Evolutionary conservation across 2,797 vertebrate genomes (phyloP).

Genomic region (Vireo griseus): DNA sequence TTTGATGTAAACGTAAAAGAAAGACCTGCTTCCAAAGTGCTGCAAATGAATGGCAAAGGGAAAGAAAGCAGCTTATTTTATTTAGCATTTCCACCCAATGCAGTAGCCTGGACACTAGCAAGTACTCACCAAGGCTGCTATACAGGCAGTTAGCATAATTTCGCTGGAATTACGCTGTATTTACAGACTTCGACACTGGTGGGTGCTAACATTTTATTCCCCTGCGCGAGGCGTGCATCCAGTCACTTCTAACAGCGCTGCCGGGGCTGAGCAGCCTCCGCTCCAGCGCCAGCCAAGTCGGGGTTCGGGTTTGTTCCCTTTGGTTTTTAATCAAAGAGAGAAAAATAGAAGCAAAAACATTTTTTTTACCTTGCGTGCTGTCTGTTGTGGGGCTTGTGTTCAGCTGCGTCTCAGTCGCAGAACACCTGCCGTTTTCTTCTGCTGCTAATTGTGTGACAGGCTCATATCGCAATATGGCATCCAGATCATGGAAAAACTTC

Average conservation of each 20-base stretch:
- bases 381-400: slow-evolving; percentile 53
- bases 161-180: slow-evolving; percentile 44
- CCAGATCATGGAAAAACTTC: slow-evolving; percentile 78
- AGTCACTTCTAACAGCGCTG: slow-evolving; percentile 28
- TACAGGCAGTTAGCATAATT: slow-evolving; percentile 23
- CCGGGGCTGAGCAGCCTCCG: slow-evolving; percentile 7
- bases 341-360: slow-evolving; percentile 40
- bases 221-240: slow-evolving; percentile 16
- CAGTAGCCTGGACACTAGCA: neutral
- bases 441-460: slow-evolving; percentile 66
- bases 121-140: neutral
- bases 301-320: neutral
- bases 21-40: neutral
- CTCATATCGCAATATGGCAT: slow-evolving; percentile 72
- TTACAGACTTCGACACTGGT: slow-evolving; percentile 47
- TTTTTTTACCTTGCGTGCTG: slow-evolving; percentile 63
- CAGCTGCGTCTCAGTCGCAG: slow-evolving; percentile 45
- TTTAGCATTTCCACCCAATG: neutral
- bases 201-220: slow-evolving; percentile 42
- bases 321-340: slow-evolving; percentile 4
- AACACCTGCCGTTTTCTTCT: slow-evolving; percentile 66
- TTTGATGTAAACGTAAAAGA: too few relatives aligned
- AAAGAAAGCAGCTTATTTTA: neutral
- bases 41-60: neutral
- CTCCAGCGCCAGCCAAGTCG: neutral